A percentile compares a stretch with the other conserved stretches of the same genome.
phyloP scores from a whole-genome alignment of 2,113 vertebrate species.

The Apteryx owenii region DNA sequence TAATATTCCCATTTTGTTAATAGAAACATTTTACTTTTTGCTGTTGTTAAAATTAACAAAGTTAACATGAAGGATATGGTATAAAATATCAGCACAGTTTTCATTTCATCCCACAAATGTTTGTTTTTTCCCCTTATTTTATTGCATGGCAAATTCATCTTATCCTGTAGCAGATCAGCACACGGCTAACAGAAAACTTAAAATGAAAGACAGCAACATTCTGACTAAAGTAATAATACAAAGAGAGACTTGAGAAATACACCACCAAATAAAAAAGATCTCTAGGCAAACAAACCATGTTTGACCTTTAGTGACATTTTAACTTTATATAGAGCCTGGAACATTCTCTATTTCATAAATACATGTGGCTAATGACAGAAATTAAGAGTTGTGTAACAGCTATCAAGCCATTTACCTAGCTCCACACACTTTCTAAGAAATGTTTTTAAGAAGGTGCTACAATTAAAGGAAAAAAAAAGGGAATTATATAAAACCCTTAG shows the following conservation, averaged over 20 bases:
- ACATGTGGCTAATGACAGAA: not conserved
- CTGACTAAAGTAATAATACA: not conserved
- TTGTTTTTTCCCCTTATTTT: not conserved
- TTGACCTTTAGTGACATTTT: not conserved
- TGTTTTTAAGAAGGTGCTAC: not conserved
- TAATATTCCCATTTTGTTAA: not conserved
- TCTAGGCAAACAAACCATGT: not conserved
- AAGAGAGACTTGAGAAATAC: not conserved
- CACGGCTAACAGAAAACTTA: not conserved
- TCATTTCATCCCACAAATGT: not conserved
- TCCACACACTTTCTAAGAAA: not conserved
- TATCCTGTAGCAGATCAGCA: not conserved
- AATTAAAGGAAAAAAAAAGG: rapidly evolving
- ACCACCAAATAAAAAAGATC: not conserved
- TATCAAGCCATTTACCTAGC: not conserved
- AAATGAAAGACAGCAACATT: not conserved
- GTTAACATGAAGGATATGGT: not conserved
- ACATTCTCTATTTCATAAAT: not conserved
- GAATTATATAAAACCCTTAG: not conserved
- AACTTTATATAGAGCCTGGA: not conserved
- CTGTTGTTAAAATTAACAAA: not conserved
- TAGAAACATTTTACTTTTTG: not conserved
- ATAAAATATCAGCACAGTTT: not conserved
- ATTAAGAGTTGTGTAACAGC: not conserved
- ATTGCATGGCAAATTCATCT: not conserved